phyloP scores from a whole-genome alignment of 2,888 invertebrate genomes.

The Colostygia pectinataria region DNA sequence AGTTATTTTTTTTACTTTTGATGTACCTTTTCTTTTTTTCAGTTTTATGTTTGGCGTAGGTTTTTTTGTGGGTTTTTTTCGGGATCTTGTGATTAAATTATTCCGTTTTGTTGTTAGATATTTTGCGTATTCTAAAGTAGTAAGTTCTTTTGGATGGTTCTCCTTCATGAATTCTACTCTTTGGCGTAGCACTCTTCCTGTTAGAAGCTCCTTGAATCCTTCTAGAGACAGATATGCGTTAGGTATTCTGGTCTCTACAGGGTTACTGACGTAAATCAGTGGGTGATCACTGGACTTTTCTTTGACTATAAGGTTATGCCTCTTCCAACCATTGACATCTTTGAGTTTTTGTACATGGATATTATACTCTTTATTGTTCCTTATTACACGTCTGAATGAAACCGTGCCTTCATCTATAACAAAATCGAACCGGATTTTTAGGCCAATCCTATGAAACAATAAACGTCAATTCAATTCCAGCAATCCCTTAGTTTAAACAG shows the following conservation, averaged over 20 bases:
- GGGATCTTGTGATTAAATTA: not conserved
- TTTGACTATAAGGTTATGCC: slow-evolving; percentile 59
- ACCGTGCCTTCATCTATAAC: slow-evolving; percentile 30
- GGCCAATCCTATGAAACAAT: too few relatives aligned
- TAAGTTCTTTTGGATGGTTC: not conserved
- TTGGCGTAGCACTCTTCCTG: slow-evolving; percentile 38
- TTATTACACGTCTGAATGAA: slow-evolving; percentile 45
- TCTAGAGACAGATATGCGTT: slow-evolving; percentile 56
- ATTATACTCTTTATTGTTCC: slow-evolving; percentile 46
- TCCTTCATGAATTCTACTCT: slow-evolving; percentile 35
- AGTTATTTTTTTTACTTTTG: too few relatives aligned
- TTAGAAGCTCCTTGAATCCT: slow-evolving; percentile 57
- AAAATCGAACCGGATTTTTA: too few relatives aligned
- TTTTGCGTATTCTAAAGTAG: not conserved
- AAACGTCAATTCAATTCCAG: too few relatives aligned
- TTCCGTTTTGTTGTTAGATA: not conserved
- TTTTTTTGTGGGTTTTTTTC: not conserved
- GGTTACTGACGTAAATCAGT: slow-evolving; percentile 66
- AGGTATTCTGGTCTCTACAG: slow-evolving; percentile 65
- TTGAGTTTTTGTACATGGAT: slow-evolving; percentile 62
- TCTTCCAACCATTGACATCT: slow-evolving; percentile 65
- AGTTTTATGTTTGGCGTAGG: not conserved
- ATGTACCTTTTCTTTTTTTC: not conserved
- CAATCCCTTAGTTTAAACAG: too few relatives aligned
- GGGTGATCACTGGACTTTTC: slow-evolving; percentile 38